These are phyloP conservation scores for Salarias fasciatus DNA, from an alignment of 2,797 vertebrate genomes.

Conservation along the genomic window DNA sequence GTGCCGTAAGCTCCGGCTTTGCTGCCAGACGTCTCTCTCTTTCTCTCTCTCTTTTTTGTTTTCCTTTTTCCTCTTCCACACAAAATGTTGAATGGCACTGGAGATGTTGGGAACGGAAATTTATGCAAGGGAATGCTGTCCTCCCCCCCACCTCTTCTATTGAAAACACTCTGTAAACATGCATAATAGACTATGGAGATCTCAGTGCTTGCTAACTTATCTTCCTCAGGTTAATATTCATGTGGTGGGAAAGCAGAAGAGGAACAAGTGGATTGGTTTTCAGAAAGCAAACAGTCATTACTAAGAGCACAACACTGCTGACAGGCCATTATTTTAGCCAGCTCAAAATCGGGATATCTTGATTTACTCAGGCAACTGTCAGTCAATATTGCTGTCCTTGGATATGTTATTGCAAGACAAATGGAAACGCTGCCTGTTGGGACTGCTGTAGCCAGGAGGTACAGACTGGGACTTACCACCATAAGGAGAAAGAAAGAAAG, in stretches of 20 bases:
- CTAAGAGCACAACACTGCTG: slow-evolving; percentile 35
- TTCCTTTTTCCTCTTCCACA: slow-evolving; percentile 36
- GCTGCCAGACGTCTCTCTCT: slow-evolving; percentile 51
- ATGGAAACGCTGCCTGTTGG: slow-evolving; percentile 35
- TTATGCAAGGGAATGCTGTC: slow-evolving; percentile 48
- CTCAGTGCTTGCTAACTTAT: slow-evolving; percentile 40
- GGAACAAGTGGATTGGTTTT: slow-evolving; percentile 11
- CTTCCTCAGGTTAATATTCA: slow-evolving; percentile 42
- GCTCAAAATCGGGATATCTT: slow-evolving; percentile 42
- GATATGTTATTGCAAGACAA: slow-evolving; percentile 46
- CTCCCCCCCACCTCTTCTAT: background rate
- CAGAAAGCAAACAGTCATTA: slow-evolving; percentile 36
- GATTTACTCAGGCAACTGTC: slow-evolving; percentile 59
- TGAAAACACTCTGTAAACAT: slow-evolving; percentile 55
- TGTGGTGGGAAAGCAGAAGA: slow-evolving; percentile 13
- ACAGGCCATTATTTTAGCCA: slow-evolving; percentile 52
- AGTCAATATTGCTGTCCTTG: slow-evolving; percentile 48
- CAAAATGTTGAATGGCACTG: slow-evolving; percentile 53
- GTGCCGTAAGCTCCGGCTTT: slow-evolving; percentile 51
- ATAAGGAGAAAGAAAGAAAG: slow-evolving; percentile 21
- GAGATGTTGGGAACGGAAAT: slow-evolving; percentile 63
- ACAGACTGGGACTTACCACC: slow-evolving; percentile 36
- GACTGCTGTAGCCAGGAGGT: slow-evolving; percentile 34
- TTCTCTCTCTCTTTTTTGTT: slow-evolving; percentile 30
- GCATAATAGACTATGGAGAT: slow-evolving; percentile 54